Conservation (phyloP, 2,113 vertebrate genomes). For the Bos taurus region DNA sequence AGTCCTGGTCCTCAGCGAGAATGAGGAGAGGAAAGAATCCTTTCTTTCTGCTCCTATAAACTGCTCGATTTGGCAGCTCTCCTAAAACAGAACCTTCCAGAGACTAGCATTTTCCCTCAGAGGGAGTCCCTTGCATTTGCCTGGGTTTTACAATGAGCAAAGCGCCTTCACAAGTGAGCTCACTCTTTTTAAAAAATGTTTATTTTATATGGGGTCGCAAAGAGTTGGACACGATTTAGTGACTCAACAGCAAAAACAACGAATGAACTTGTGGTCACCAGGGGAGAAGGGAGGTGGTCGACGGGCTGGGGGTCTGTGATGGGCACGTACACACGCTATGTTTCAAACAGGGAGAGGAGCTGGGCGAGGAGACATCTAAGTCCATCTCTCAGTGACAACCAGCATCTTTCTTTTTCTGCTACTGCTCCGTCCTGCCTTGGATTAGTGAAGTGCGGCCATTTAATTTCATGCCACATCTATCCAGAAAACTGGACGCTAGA, state of each 20-base stretch:
- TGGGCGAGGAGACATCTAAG: not conserved
- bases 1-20: not conserved
- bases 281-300: not conserved
- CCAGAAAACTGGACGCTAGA: not conserved
- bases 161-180: not conserved
- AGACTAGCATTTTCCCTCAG: not conserved
- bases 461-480: not conserved
- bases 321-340: not conserved
- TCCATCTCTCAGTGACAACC: not conserved
- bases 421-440: constrained; percentile 4
- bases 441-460: not conserved
- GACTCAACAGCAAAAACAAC: not conserved
- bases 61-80: not conserved
- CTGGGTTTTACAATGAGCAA: not conserved
- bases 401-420: constrained; percentile 54
- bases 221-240: not conserved
- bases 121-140: not conserved
- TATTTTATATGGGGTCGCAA: not conserved
- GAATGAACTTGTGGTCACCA: not conserved
- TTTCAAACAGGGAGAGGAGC: constrained; percentile 6
- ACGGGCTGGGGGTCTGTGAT: not conserved
- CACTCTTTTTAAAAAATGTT: not conserved
- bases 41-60: not conserved
- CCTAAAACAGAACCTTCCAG: not conserved
- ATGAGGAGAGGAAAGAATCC: not conserved